phyloP scores from a whole-genome alignment of 2,797 vertebrate genomes.

The Thaleichthys pacificus region DNA sequence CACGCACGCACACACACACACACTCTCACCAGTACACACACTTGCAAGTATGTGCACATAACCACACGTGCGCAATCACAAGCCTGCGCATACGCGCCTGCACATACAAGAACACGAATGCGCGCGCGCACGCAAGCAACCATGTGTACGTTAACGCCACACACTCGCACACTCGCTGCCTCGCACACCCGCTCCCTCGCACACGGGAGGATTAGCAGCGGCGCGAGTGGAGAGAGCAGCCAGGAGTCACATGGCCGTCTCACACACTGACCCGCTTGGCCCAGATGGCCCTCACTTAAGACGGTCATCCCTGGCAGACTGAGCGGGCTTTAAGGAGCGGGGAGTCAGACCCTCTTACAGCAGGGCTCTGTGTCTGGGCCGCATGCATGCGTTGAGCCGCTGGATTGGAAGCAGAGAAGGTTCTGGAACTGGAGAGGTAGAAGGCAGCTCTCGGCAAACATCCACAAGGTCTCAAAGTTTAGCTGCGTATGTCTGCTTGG shows the following conservation, averaged over 20 bases:
- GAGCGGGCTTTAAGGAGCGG: neutral
- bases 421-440: too few relatives aligned
- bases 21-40: too few relatives aligned
- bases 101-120: neutral
- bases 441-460: too few relatives aligned
- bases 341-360: too few relatives aligned
- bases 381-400: too few relatives aligned
- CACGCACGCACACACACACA: constrained; percentile 24
- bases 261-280: constrained; percentile 64
- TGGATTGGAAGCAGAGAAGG: too few relatives aligned
- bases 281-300: constrained; percentile 54
- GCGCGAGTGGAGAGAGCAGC: constrained; percentile 40
- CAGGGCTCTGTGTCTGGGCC: too few relatives aligned
- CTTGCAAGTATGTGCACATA: neutral
- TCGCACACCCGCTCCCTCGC: neutral
- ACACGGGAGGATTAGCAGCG: constrained; percentile 49
- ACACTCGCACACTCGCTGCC: too few relatives aligned
- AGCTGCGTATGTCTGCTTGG: too few relatives aligned
- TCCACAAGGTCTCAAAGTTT: too few relatives aligned
- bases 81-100: neutral
- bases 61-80: neutral
- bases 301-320: constrained; percentile 39
- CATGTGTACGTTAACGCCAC: neutral
- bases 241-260: constrained; percentile 55
- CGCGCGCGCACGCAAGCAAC: neutral